Evolutionary conservation across 2,113 vertebrate genomes (phyloP), one percentile per base, ranked within the genome.

Genomic region (Patagioenas fasciata): DNA sequence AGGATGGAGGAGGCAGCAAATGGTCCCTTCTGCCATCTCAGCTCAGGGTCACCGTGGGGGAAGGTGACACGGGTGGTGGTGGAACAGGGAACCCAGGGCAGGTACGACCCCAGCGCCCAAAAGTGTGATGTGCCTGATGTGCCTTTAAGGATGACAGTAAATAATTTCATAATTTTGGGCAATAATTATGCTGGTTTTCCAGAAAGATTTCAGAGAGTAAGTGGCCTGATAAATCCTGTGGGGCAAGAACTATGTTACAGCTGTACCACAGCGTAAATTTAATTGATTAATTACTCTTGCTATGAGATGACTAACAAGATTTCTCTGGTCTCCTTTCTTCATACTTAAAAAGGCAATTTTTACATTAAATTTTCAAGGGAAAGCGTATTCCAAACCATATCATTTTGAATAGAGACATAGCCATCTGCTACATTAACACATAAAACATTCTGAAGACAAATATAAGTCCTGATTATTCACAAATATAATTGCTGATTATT

Each of bases 351-450:
- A 70, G 26, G 1, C n/a, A 17, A 31, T 42, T 73, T 80, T 89
- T 57, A 8, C 44, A 10, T 13, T 48, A 1, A 29, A 34, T 88
- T 92, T 84, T 48, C 20, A 54, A 80, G 31, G 31, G 28, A 80
- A 10, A 38, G 0, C 28, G 15, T 15, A 19, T 51, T 78, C 50
- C 69, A 51, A 69, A 51, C 0, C 0, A 1, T 65, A 12, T 31
- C 0, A 25, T 70, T 79, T 72, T 54, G 42, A 75, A 42, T 31
- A 70, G 5, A 19, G 38, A 42, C 11, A 6, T 17, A 10, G 50
- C 78, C 3, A 18, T 24, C 66, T 34, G 21, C 47, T 71, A 7
- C 4, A 36, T 60, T 15, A 54, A 60, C 25, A 40, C 13, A 5
- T 5, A 75, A 11, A 70, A 34, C 28, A 32, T 38, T 67, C 38